Evolutionary conservation across 2,113 vertebrate genomes (phyloP).

Genomic region (Orientallactaga bullata): DNA sequence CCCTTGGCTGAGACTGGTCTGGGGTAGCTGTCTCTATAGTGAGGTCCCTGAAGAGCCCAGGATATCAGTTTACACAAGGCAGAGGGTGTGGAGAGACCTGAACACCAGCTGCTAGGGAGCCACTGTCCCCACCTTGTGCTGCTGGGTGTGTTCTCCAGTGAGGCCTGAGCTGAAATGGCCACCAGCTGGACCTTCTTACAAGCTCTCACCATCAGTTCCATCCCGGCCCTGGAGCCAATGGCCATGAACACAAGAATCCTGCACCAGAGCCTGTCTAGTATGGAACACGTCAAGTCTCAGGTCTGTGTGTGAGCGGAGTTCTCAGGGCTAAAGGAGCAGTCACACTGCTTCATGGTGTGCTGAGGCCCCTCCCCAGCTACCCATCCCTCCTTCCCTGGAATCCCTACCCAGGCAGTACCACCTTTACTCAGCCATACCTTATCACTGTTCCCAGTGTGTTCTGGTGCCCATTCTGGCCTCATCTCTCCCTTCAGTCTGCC

Average conservation of each 20-base stretch:
- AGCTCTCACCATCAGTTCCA: background rate
- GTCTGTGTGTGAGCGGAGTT: background rate
- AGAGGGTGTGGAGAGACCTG: background rate
- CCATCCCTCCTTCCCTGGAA: background rate
- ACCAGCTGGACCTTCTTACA: background rate
- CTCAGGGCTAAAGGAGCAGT: background rate
- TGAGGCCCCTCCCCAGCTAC: background rate
- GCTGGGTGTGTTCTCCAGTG: background rate
- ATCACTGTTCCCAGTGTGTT: too few relatives aligned
- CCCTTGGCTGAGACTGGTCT: background rate
- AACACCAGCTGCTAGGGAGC: background rate
- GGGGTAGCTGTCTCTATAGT: rapidly evolving
- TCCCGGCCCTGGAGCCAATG: background rate
- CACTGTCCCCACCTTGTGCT: background rate
- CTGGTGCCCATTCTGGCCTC: background rate
- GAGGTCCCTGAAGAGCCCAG: background rate
- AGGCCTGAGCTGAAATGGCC: background rate
- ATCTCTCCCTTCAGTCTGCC: background rate
- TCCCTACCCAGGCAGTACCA: background rate
- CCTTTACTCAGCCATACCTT: background rate
- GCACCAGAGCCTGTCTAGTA: rapidly evolving
- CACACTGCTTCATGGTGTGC: background rate
- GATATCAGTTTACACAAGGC: background rate
- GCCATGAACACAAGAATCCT: background rate
- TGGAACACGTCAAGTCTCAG: background rate